Conservation (phyloP, 2,888 invertebrate species). For the Stenodera caucasica region DNA sequence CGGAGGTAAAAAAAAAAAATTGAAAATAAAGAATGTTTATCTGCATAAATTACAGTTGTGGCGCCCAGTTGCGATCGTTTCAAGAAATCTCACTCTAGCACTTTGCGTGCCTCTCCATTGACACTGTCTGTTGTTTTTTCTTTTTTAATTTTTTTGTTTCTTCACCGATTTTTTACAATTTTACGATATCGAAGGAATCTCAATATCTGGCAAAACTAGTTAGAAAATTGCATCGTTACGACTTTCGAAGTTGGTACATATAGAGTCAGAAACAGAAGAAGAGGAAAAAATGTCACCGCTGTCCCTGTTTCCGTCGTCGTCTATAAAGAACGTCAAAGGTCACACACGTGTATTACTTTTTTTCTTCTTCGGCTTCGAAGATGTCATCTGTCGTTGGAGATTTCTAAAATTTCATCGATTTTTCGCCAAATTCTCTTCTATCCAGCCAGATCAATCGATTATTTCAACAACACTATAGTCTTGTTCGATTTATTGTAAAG, state of each 20-base stretch:
- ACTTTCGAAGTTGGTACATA: background rate
- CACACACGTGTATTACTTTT: slow-evolving; percentile 12
- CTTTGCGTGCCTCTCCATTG: slow-evolving; percentile 26
- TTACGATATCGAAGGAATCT: background rate
- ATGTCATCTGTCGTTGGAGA: background rate
- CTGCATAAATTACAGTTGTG: slow-evolving; percentile 28
- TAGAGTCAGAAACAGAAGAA: background rate
- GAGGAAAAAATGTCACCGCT: slow-evolving; percentile 6
- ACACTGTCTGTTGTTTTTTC: background rate
- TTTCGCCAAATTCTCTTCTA: no score
- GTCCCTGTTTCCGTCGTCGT: slow-evolving; percentile 4
- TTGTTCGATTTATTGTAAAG: background rate
- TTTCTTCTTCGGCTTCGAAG: background rate
- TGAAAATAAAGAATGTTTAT: slow-evolving; percentile 11
- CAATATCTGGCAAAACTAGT: background rate
- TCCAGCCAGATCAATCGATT: no score
- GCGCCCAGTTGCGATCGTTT: slow-evolving; percentile 29
- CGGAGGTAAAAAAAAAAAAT: background rate
- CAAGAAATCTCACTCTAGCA: slow-evolving; percentile 28
- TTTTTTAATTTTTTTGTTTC: background rate
- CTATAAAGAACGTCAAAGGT: slow-evolving; percentile 13
- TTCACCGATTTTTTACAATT: background rate
- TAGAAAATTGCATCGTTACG: background rate
- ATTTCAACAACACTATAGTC: no score
- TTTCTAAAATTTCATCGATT: background rate